Conservation (phyloP, 2,888 invertebrate species). For the Caradrina kadenii region DNA sequence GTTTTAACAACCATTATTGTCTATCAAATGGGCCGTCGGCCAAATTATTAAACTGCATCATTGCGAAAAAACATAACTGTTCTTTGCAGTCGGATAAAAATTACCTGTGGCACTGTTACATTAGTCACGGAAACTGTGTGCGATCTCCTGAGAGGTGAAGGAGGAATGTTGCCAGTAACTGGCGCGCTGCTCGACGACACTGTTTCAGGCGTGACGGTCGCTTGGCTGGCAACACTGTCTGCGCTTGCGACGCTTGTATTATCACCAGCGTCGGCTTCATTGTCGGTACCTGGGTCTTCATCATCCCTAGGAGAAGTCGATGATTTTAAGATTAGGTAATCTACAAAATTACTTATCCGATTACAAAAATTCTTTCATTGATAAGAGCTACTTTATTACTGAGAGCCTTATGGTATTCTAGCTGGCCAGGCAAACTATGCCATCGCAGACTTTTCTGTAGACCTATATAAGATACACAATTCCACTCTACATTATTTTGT, state of each 20-base stretch:
- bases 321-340: neutral
- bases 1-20: neutral
- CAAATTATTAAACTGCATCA: too few relatives aligned
- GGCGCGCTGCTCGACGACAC: slow-evolving; percentile 85
- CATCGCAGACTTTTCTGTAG: too few relatives aligned
- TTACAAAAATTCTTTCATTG: too few relatives aligned
- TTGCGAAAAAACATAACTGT: too few relatives aligned
- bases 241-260: slow-evolving; percentile 77
- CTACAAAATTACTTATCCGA: too few relatives aligned
- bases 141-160: slow-evolving; percentile 83
- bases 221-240: slow-evolving; percentile 78
- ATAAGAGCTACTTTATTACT: too few relatives aligned
- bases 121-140: slow-evolving; percentile 81
- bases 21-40: neutral
- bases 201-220: slow-evolving; percentile 84
- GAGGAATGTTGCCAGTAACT: slow-evolving; percentile 68
- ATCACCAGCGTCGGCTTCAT: slow-evolving; percentile 74
- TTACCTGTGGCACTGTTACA: slow-evolving; percentile 71
- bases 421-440: too few relatives aligned
- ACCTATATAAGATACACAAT: too few relatives aligned
- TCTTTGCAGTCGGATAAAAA: too few relatives aligned
- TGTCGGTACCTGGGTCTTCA: slow-evolving; percentile 76
- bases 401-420: too few relatives aligned
- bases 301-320: slow-evolving; percentile 68
- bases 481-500: too few relatives aligned